Conservation (phyloP, 1,140 invertebrate genomes). For the Dreissena polymorpha region DNA sequence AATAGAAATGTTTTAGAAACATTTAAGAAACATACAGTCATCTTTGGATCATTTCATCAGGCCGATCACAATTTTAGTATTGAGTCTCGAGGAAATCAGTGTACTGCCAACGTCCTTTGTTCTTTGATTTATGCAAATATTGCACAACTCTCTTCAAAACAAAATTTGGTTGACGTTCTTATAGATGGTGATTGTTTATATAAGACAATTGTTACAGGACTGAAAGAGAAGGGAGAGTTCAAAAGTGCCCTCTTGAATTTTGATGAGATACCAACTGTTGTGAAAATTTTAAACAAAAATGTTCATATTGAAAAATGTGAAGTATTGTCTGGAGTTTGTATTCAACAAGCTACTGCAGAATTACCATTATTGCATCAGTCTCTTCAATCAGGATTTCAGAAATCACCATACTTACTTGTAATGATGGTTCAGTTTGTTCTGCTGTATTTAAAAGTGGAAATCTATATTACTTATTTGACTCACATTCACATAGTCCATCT, state of each 20-base stretch:
- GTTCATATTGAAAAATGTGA: background rate
- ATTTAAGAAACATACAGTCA: too few species aligned
- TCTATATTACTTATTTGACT: constrained; percentile 23
- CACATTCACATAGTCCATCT: constrained; percentile 27
- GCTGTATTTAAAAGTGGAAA: background rate
- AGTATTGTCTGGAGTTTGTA: background rate
- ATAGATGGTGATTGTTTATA: too few species aligned
- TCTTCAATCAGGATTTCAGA: background rate
- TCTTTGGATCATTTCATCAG: too few species aligned
- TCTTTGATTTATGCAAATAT: too few species aligned
- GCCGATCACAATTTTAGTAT: too few species aligned
- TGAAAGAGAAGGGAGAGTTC: too few species aligned
- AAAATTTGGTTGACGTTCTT: too few species aligned
- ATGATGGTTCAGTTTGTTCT: constrained; percentile 22
- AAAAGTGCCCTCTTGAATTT: background rate
- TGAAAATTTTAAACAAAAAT: background rate
- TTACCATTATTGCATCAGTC: constrained; percentile 13
- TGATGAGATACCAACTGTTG: constrained; percentile 18
- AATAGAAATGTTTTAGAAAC: too few species aligned
- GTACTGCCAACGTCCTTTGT: too few species aligned
- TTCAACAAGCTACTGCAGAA: background rate
- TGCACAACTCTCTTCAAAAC: too few species aligned
- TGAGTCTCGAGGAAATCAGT: too few species aligned
- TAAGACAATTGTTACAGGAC: too few species aligned
- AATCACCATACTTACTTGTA: background rate